Percentiles rank a stretch among this genome's conserved stretches.
phyloP scores from a whole-genome alignment of 2,797 vertebrate genomes.

The Sebastes variabilis region DNA sequence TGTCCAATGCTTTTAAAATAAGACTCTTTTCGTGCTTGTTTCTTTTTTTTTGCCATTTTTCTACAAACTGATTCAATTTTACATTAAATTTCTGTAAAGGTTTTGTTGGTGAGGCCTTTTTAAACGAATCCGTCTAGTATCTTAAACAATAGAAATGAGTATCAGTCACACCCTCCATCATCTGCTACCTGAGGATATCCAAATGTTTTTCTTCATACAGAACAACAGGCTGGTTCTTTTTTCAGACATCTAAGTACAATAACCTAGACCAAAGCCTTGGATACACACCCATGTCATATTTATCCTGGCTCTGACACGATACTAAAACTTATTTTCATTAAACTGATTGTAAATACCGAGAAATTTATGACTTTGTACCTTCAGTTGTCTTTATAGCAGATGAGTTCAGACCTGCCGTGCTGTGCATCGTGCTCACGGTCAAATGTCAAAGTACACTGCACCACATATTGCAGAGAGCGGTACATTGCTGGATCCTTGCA shows the following conservation, averaged over 20 bases:
- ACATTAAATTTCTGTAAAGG: not conserved
- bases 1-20: not conserved
- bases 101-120: not conserved
- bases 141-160: not conserved
- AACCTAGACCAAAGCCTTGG: conserved; percentile 37
- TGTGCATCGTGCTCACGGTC: not conserved
- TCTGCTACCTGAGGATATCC: conserved; percentile 64
- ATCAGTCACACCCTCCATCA: conserved; percentile 39
- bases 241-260: conserved; percentile 50
- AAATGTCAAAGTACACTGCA: not conserved
- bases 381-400: not conserved
- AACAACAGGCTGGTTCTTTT: conserved; percentile 26
- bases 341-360: conserved; percentile 28
- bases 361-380: conserved; percentile 10
- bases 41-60: not conserved
- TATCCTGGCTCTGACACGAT: conserved; percentile 38
- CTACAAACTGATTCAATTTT: not conserved
- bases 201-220: conserved; percentile 52
- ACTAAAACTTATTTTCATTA: conserved; percentile 30
- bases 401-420: not conserved
- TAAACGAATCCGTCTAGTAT: not conserved
- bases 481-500: conserved; percentile 1
- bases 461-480: not conserved
- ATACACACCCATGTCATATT: conserved; percentile 59
- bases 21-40: not conserved